A percentile compares a stretch with the other conserved stretches of the same genome.
These are phyloP conservation scores for Xenus cinereus DNA, from an alignment of 2,113 vertebrate species.

Conservation along the genomic window DNA sequence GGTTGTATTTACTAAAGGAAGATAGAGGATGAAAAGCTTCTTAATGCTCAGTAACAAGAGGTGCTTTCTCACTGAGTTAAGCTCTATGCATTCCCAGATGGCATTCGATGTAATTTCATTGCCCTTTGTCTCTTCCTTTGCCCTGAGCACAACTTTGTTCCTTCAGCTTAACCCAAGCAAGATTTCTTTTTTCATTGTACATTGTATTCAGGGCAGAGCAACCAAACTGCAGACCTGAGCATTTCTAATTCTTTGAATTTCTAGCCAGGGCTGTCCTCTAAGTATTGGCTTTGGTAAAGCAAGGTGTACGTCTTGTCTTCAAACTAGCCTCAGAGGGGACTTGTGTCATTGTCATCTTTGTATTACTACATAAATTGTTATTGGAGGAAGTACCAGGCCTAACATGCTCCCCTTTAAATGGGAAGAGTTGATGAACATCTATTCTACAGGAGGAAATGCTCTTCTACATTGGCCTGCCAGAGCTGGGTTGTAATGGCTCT, in stretches of 20 bases:
- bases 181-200: not conserved
- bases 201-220: not conserved
- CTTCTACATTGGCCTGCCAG: not conserved
- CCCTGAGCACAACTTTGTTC: not conserved
- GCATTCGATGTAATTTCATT: not conserved
- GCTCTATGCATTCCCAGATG: not conserved
- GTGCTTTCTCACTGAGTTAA: not conserved
- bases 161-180: not conserved
- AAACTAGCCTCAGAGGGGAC: not conserved
- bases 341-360: not conserved
- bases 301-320: not conserved
- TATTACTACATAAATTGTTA: not conserved
- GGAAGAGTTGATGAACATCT: not conserved
- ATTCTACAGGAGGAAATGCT: not conserved
- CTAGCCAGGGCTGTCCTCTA: not conserved
- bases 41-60: not conserved
- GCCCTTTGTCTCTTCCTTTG: not conserved
- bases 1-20: not conserved
- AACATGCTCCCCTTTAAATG: not conserved
- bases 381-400: not conserved
- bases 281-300: not conserved
- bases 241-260: not conserved
- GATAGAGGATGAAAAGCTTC: not conserved
- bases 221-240: not conserved
- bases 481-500: not conserved